Evolutionary conservation across 1,140 invertebrate species (phyloP).

Genomic region (Anagrus nilaparvatae): DNA sequence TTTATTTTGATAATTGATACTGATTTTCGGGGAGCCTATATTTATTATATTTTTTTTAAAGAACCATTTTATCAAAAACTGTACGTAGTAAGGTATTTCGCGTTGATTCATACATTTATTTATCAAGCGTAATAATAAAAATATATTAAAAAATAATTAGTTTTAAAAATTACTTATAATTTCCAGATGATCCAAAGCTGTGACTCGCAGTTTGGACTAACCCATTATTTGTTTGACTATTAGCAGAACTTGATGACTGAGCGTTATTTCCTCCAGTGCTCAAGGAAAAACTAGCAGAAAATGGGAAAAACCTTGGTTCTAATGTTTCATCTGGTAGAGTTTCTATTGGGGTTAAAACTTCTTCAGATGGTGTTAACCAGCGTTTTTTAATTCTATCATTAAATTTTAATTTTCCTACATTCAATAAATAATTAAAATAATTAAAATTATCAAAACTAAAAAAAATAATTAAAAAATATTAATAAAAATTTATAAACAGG

Average conservation of each 20-base stretch:
- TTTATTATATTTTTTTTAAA: neutral
- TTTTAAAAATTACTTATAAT: conserved; percentile 20
- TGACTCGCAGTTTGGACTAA: conserved; percentile 31
- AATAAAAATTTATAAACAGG: too few species aligned
- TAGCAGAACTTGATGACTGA: conserved; percentile 30
- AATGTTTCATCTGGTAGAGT: too few species aligned
- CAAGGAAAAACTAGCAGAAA: conserved; percentile 30
- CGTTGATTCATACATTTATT: neutral
- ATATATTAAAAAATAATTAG: conserved; percentile 1
- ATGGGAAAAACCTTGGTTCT: conserved; percentile 30
- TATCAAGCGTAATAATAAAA: neutral
- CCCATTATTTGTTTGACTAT: conserved; percentile 28
- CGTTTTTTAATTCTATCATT: too few species aligned
- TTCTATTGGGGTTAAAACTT: too few species aligned
- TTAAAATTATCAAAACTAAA: too few species aligned
- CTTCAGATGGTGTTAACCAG: too few species aligned
- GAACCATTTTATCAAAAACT: neutral
- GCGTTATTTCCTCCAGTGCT: conserved; percentile 25
- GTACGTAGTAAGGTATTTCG: neutral
- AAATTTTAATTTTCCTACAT: too few species aligned
- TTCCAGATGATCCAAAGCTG: conserved; percentile 2
- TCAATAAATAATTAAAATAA: too few species aligned
- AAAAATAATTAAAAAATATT: too few species aligned
- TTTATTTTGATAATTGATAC: neutral
- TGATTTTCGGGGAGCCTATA: neutral